Evolutionary conservation across 2,888 invertebrate species (phyloP), one percentile per base, ranked within the genome.

Genomic region (Aphodius granarius): DNA sequence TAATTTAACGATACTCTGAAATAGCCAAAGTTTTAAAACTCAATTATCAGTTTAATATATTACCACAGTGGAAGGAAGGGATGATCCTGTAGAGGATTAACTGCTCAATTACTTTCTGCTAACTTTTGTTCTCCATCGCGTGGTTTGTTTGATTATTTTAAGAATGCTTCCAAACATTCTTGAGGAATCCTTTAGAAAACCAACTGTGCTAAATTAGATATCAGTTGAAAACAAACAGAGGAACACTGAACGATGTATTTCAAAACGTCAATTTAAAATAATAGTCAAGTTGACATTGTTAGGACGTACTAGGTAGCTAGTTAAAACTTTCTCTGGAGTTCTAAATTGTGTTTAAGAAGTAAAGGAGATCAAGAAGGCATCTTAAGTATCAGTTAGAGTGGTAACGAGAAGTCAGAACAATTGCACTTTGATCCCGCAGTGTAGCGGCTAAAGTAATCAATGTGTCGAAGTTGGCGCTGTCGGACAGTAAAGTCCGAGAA

Each of bases 121-220:
- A 43, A 43, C 43, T 43, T 3, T 0, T 9, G 43, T 43, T 3
- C 43, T 6, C 3, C 1, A n/a, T n/a, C n/a, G n/a, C 71, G 77
- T 75, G 76, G 77, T 75, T 72, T 73, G 73, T 75, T 75, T 68
- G 78, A 78, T 77, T 78, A 77, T 78, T 78, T 79, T 78, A 75
- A 78, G 78, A 76, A 79, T 78, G 43, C n/a, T 74, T 77, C 18
- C 43, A 43, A 43, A 17, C 76, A 66, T 71, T 3, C 19, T 73
- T 18, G 5, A 23, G 6, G 23, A 23, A 6, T 6, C 23, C 5
- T 23, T 23, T 23, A 4, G 23, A 23, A 23, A 23, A 23, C 9
- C 23, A 23, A 23, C 5, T 9, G 9, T 23, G 23, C 23, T 9
- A 23, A 23, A 23, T 23, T 23, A 23, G n/a, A n/a, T n/a, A n/a